phyloP scores from a whole-genome alignment of 2,113 vertebrate genomes.

The Myotis yumanensis region DNA sequence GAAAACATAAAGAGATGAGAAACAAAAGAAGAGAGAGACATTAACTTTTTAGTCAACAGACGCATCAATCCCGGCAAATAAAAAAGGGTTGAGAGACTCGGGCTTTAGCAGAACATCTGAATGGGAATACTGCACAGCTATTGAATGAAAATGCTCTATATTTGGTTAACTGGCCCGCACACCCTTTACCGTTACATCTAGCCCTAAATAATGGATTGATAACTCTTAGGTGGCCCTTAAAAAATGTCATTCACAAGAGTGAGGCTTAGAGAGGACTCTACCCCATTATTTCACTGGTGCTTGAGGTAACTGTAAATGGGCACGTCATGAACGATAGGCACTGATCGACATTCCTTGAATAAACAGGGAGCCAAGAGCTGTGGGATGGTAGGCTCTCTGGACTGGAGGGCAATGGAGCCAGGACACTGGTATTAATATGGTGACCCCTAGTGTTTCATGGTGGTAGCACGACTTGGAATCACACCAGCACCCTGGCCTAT shows the following conservation, averaged over 20 bases:
- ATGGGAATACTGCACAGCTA: not conserved
- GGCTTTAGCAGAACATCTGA: not conserved
- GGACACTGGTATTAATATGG: slow-evolving; percentile 75
- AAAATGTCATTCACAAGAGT: slow-evolving; percentile 39
- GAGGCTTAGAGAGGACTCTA: slow-evolving; percentile 47
- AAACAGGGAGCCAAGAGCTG: slow-evolving; percentile 49
- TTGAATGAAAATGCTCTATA: slow-evolving; percentile 29
- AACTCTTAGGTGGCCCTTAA: slow-evolving; percentile 56
- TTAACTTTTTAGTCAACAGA: not conserved
- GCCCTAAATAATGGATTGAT: slow-evolving; percentile 48
- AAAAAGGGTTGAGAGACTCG: not conserved
- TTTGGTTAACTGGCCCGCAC: slow-evolving; percentile 33
- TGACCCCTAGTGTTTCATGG: slow-evolving; percentile 75
- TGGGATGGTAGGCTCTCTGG: slow-evolving; percentile 39
- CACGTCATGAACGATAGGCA: slow-evolving; percentile 46
- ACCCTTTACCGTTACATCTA: slow-evolving; percentile 32
- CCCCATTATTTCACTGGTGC: slow-evolving; percentile 35
- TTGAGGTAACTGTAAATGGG: slow-evolving; percentile 55
- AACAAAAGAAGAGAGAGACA: slow-evolving; percentile 9
- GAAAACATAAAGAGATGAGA: slow-evolving; percentile 25
- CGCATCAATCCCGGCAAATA: not conserved
- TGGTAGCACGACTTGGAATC: slow-evolving; percentile 69
- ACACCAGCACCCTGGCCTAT: slow-evolving; percentile 34
- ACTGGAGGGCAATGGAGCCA: slow-evolving; percentile 57
- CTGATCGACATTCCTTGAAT: slow-evolving; percentile 39